These are phyloP conservation scores for Drosophila grimshawi DNA, from an alignment of 1,140 invertebrate genomes.

Conservation along the genomic window DNA sequence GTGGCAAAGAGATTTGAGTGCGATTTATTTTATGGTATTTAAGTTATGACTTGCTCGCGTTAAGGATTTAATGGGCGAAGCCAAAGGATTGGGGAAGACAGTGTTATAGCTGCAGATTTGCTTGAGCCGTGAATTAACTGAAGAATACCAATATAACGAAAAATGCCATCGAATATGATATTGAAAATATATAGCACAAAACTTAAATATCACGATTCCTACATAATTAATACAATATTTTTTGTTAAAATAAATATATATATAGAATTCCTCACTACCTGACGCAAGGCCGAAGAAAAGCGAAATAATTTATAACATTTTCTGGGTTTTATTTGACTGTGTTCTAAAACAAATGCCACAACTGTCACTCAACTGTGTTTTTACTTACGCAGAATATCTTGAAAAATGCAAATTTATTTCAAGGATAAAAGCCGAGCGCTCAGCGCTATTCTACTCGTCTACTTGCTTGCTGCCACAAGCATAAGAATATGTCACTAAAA, in stretches of 20 bases:
- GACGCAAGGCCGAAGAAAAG: slow-evolving; percentile 6
- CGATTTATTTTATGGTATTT: slow-evolving; percentile 73
- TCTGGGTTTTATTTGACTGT: slow-evolving; percentile 35
- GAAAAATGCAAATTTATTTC: slow-evolving; percentile 50
- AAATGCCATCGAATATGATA: not conserved
- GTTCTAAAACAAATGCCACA: slow-evolving; percentile 64
- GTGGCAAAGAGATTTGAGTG: slow-evolving; percentile 38
- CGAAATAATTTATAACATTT: slow-evolving; percentile 26
- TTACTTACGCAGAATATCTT: slow-evolving; percentile 38
- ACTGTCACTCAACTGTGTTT: slow-evolving; percentile 61
- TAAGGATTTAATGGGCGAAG: slow-evolving; percentile 12
- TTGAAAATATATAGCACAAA: not conserved
- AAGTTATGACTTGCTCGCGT: slow-evolving; percentile 55
- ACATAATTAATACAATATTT: not conserved
- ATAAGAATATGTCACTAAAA: slow-evolving; percentile 46
- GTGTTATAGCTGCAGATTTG: slow-evolving; percentile 4
- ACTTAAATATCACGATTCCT: no score
- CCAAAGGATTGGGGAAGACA: slow-evolving; percentile 5
- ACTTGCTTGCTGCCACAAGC: slow-evolving; percentile 30
- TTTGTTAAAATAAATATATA: not conserved
- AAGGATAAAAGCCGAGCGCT: slow-evolving; percentile 46
- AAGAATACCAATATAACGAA: not conserved
- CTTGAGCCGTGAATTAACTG: slow-evolving; percentile 20
- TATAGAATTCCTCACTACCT: not conserved
- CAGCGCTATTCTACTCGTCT: slow-evolving; percentile 16